Base-by-base conservation (phyloP, 2,797 vertebrate species). In the Todus mexicanus region DNA sequence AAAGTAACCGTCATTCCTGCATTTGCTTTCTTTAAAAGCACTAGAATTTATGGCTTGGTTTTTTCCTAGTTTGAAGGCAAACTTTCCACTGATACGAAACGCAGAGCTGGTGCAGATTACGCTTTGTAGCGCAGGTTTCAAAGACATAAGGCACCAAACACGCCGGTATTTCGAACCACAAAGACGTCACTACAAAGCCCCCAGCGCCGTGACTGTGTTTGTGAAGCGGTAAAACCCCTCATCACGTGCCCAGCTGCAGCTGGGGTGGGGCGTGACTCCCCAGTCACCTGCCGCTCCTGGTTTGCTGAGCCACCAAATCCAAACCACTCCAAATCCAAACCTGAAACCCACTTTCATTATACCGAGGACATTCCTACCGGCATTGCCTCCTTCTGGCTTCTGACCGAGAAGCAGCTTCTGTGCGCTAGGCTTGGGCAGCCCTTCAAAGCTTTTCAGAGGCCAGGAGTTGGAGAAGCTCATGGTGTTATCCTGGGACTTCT, bases 381-480 rank as follows among this genome's bases (percentile, higher is more conserved):
- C 17, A 27, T 12, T 82, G 31, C 98, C 98, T 85, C 93, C 98
- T 85, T 93, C 92, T 31, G 97, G 90, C 92, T 97, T 97, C 15
- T 92, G 98, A 63, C 95, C 91, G 56, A 94, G 88, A 79, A 98
- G 97, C 72, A 95, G 97, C 90, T 96, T 97, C 37, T 97, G 98
- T 26, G 97, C 94, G 61, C 84, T 96, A 76, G 95, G 96, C 68
- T 98, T 98, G 31, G 97, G 97, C 20, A 97, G 84, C 27, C 95
- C 97, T 87, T 98, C 69, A 11, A 98, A 98, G 89, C 92, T 97
- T 91, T 98, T 98, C 91, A 98, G 98, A 76, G 99, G 98, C 99
- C 99, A 99, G 22, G 98, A 99, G 96, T 97, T 98, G 81, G 99
- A 99, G 97, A 99, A 98, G 84, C 96, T 98, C 74, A 98, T 82